These are phyloP conservation scores for Stenopsyche tienmushanensis DNA, from an alignment of 1,140 invertebrate species.

Conservation along the genomic window DNA sequence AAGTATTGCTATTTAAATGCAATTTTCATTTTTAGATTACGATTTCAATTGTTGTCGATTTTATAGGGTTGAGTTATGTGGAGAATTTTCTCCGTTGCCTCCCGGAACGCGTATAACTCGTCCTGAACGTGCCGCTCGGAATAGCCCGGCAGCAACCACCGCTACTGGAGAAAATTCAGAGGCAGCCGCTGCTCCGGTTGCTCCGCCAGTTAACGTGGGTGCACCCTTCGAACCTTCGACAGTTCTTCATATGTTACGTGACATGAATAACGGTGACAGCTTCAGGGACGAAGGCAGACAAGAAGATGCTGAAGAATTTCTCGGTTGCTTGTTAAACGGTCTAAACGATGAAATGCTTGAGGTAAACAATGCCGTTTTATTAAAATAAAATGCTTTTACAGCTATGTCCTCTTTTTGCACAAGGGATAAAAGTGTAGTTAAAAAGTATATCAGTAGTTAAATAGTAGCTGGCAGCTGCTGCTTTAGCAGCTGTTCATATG, in stretches of 20 bases:
- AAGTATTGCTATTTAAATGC: conserved; percentile 55
- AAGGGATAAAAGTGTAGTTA: too few relatives aligned
- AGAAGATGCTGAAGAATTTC: conserved; percentile 94
- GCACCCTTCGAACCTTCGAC: conserved; percentile 78
- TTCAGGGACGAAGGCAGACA: conserved; percentile 70
- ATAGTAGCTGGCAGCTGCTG: too few relatives aligned
- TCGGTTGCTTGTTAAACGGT: conserved; percentile 87
- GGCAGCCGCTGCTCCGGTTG: background rate
- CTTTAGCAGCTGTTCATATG: too few relatives aligned
- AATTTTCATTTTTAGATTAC: conserved; percentile 41
- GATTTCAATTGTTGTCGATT: conserved; percentile 1
- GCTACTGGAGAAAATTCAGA: conserved; percentile 38
- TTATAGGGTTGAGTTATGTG: conserved; percentile 61
- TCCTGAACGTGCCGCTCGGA: conserved; percentile 45
- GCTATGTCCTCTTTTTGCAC: too few relatives aligned
- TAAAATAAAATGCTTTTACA: too few relatives aligned
- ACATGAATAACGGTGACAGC: conserved; percentile 58
- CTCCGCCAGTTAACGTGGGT: conserved; percentile 31
- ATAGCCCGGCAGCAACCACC: conserved; percentile 51
- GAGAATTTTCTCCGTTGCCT: conserved; percentile 67
- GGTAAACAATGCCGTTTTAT: conserved; percentile 52
- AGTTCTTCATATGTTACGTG: conserved; percentile 74
- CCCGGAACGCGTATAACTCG: conserved; percentile 53
- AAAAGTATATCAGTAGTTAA: too few relatives aligned
- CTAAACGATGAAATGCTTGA: conserved; percentile 96